A percentile compares a stretch with the other conserved stretches of the same genome.
phyloP scores from a whole-genome alignment of 2,797 vertebrate species.

The Gambelia wislizenii region DNA sequence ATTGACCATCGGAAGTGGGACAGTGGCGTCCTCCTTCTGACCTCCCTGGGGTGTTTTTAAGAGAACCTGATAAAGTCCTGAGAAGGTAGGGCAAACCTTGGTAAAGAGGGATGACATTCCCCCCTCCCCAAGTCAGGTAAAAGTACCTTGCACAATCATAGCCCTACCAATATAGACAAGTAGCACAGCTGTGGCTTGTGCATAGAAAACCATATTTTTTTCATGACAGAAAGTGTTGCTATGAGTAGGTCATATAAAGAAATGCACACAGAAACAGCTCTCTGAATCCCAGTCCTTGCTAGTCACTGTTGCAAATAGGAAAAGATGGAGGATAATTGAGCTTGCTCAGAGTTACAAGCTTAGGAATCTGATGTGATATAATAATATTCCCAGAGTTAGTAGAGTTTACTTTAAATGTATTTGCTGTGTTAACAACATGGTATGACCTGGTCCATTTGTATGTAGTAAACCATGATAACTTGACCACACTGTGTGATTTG shows the following conservation, averaged over 20 bases:
- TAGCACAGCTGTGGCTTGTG: background rate
- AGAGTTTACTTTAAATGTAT: background rate
- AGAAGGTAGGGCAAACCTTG: too few species aligned
- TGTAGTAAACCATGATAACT: background rate
- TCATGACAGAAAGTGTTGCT: background rate
- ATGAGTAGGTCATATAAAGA: background rate
- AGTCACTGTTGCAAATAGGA: background rate
- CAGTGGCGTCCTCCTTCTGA: too few species aligned
- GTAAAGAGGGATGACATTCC: too few species aligned
- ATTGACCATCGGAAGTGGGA: too few species aligned
- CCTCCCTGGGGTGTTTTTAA: too few species aligned
- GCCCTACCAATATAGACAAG: too few species aligned
- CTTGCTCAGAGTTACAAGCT: background rate
- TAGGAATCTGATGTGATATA: background rate
- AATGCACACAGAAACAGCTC: background rate
- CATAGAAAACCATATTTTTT: background rate
- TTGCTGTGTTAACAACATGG: background rate
- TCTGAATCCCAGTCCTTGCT: background rate
- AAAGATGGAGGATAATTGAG: background rate
- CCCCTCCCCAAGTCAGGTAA: too few species aligned
- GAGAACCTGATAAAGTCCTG: too few species aligned
- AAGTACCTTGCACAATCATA: too few species aligned
- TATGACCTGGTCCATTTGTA: background rate
- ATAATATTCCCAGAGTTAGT: background rate
- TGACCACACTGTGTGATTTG: background rate